Evolutionary conservation across 2,888 invertebrate genomes (phyloP).

Genomic region (Metalampra italica): DNA sequence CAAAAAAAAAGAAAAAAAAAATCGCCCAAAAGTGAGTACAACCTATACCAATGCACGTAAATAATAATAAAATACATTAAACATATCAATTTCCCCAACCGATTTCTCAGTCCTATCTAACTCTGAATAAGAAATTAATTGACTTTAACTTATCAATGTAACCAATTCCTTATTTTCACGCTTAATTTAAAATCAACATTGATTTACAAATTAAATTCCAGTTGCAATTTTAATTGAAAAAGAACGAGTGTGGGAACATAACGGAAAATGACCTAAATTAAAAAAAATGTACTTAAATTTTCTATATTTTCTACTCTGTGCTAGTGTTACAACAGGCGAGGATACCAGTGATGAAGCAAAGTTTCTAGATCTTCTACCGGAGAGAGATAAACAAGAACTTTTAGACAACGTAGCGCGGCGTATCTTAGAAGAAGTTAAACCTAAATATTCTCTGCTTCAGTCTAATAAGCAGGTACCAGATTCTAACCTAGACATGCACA

Average conservation of each 20-base stretch:
- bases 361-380: slow-evolving; percentile 54
- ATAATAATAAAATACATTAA: too few species aligned
- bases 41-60: too few species aligned
- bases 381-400: slow-evolving; percentile 51
- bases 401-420: slow-evolving; percentile 52
- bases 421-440: slow-evolving; percentile 42
- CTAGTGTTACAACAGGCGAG: slow-evolving; percentile 11
- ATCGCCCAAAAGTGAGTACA: too few species aligned
- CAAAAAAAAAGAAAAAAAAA: too few species aligned
- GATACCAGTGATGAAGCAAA: slow-evolving; percentile 37
- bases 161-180: slow-evolving; percentile 16
- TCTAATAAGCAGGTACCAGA: slow-evolving; percentile 38
- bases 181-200: slow-evolving; percentile 14
- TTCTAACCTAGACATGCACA: slow-evolving; percentile 38
- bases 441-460: slow-evolving; percentile 20
- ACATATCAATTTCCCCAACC: too few species aligned
- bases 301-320: slow-evolving; percentile 21
- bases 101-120: too few species aligned
- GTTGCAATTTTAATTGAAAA: not conserved
- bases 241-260: not conserved
- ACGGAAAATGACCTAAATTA: slow-evolving; percentile 21
- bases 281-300: slow-evolving; percentile 33
- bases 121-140: slow-evolving; percentile 4
- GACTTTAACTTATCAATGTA: slow-evolving; percentile 14
- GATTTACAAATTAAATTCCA: slow-evolving; percentile 11